Conservation (phyloP, 1,140 invertebrate genomes). For the Lethrus apterus region DNA sequence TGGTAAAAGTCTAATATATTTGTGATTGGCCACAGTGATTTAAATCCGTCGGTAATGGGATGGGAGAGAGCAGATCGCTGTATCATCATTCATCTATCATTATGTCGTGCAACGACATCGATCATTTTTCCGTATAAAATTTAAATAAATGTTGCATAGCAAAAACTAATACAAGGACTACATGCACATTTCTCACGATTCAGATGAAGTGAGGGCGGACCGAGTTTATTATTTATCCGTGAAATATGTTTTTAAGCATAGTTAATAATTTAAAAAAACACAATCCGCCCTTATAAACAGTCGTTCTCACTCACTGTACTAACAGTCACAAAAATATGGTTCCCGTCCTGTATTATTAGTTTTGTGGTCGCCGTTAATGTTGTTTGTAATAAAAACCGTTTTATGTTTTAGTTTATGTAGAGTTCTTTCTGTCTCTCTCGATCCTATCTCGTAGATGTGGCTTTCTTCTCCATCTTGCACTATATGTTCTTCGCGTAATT, state of each 20-base stretch:
- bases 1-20: conserved; percentile 9
- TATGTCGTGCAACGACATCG: not conserved
- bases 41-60: conserved; percentile 14
- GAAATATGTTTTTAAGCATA: not conserved
- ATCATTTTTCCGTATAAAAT: too few species aligned
- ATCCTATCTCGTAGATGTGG: too few species aligned
- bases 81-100: too few species aligned
- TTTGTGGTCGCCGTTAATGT: too few species aligned
- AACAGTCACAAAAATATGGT: conserved; percentile 25
- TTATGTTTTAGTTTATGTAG: conserved; percentile 7
- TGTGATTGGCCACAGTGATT: conserved; percentile 26
- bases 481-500: not conserved
- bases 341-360: conserved; percentile 10
- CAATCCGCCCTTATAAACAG: conserved; percentile 8
- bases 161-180: conserved; percentile 18
- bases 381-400: not conserved
- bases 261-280: not conserved
- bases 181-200: conserved; percentile 18
- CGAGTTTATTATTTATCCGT: not conserved
- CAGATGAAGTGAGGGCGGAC: conserved; percentile 5
- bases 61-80: conserved; percentile 19
- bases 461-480: too few species aligned
- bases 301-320: conserved; percentile 25
- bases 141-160: conserved; percentile 16
- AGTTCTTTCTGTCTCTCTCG: conserved; percentile 23